Evolutionary conservation across 1,140 invertebrate genomes (phyloP), one percentile per base, ranked within the genome.

Genomic region (Yoshiicerus persimilis): DNA sequence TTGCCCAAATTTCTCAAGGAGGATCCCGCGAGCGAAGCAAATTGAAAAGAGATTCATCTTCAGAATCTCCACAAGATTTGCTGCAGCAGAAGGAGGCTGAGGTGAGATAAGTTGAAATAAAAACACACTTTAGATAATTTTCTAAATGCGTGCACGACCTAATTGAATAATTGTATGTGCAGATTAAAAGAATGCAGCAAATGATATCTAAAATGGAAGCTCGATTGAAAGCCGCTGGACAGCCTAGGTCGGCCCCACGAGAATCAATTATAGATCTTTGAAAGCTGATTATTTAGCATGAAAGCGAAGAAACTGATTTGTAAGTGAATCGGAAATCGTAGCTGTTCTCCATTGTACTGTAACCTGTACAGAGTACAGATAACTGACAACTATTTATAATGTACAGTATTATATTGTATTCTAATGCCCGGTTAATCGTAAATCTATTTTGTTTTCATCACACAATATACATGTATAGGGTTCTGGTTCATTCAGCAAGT

Each of bases 171-270:
- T 39, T 91, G 90, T 94, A n/a, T n/a, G n/a, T 94, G 47, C 93
- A 97, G 95, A 97, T 98, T 91, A 95, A 96, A 91, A 94, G 97
- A 91, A 98, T 98, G 98, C 97, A 99, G 93, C 97, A 98, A 92
- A 98, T 98, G 95, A 94, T 99, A 87, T 95, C 96, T 34, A 97
- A 98, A 93, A 99, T 99, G 98, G 97, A 99, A 94, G 97, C 98
- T 91, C 97, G 98, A 93, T 95, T 99, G 36, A 97, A 97, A 93
- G 95, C 95, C 89, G 95, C 95, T 86, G 95, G 95, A 91, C 94
- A 95, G 91, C 93, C 94, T 89, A 87, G 77, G 39, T 83, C 87
- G 36, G 39, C 34, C 20, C 88, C 38, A 20, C 11, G 87, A 66
- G 89, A 89, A 20, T 87, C 87, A 64, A 86, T 87, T 11, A 89